Evolutionary conservation across 2,113 vertebrate species (phyloP).

Genomic region (Pipa parva): DNA sequence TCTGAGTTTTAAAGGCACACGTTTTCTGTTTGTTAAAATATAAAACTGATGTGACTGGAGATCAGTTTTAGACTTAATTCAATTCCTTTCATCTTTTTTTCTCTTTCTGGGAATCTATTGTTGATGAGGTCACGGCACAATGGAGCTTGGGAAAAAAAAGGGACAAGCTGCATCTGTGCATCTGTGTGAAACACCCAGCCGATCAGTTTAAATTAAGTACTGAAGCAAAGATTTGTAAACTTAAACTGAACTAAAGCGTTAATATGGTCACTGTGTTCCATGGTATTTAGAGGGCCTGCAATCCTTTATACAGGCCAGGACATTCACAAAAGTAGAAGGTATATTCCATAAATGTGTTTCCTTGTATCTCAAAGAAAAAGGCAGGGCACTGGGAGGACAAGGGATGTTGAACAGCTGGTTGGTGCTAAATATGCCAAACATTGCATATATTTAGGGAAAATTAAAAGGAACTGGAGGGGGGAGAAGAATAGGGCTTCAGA

Average conservation of each 20-base stretch:
- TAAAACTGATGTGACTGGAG: too few relatives aligned
- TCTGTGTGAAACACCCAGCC: constrained; percentile 35
- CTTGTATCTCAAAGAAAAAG: constrained; percentile 40
- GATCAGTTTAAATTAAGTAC: constrained; percentile 38
- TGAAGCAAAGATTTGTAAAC: constrained; percentile 4
- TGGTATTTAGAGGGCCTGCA: constrained; percentile 36
- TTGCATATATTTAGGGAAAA: neutral
- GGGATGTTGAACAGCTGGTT: constrained; percentile 56
- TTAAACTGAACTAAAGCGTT: constrained; percentile 22
- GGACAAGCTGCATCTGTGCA: too few relatives aligned
- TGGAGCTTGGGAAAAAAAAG: neutral
- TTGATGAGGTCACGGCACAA: constrained; percentile 14
- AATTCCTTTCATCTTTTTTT: too few relatives aligned
- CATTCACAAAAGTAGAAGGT: constrained; percentile 37
- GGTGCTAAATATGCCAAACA: constrained; percentile 47
- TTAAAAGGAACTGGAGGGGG: constrained; percentile 18
- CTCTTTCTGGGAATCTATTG: neutral
- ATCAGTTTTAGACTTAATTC: too few relatives aligned
- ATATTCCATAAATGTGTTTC: constrained; percentile 39
- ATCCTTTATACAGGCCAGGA: constrained; percentile 21
- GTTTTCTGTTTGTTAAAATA: too few relatives aligned
- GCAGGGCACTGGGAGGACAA: constrained; percentile 30
- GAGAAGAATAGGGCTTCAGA: constrained; percentile 24
- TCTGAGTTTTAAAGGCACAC: too few relatives aligned
- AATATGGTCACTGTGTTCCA: constrained; percentile 16